Evolutionary conservation across 1,140 invertebrate species (phyloP).

Genomic region (Drosophila bifasciata): DNA sequence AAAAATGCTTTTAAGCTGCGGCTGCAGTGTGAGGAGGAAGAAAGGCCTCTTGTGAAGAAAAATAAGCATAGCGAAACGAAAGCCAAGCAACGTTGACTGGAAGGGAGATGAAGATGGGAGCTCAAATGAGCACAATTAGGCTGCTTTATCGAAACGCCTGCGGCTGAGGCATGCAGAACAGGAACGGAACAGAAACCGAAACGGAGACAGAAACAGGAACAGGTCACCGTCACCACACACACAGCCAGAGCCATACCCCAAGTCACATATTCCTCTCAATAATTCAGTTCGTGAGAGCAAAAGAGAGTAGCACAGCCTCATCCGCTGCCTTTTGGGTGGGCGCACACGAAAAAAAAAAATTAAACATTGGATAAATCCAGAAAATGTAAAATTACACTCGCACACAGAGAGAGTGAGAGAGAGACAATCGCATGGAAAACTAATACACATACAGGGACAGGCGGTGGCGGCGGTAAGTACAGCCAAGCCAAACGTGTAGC

Average conservation of each 20-base stretch:
- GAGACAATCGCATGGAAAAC: constrained; percentile 67
- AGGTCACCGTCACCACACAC: constrained; percentile 54
- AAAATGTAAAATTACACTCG: constrained; percentile 80
- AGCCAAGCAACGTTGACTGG: constrained; percentile 20
- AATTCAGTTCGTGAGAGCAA: constrained; percentile 69
- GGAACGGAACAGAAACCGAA: constrained; percentile 45
- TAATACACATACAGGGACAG: constrained; percentile 66
- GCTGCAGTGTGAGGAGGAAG: constrained; percentile 20
- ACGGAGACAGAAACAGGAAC: constrained; percentile 58
- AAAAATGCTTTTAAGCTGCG: constrained; percentile 66
- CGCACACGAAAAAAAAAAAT: constrained; percentile 68
- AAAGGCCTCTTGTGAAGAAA: too few relatives aligned
- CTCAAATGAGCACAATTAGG: constrained; percentile 80
- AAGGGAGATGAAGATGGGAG: constrained; percentile 48
- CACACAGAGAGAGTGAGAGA: constrained; percentile 32
- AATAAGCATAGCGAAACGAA: constrained; percentile 40
- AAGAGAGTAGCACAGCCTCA: constrained; percentile 32
- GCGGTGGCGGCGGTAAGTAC: constrained; percentile 34
- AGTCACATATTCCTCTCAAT: constrained; percentile 76
- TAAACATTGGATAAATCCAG: constrained; percentile 82
- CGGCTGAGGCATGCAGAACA: constrained; percentile 45
- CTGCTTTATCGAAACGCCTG: constrained; percentile 68
- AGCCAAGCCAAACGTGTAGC: constrained; percentile 26
- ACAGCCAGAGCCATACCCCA: constrained; percentile 30
- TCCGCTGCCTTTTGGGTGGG: constrained; percentile 66